A percentile compares a stretch with the other conserved stretches of the same genome.
Conservation (phyloP, 2,888 invertebrate species). For the Dasysyrphus tricinctus region DNA sequence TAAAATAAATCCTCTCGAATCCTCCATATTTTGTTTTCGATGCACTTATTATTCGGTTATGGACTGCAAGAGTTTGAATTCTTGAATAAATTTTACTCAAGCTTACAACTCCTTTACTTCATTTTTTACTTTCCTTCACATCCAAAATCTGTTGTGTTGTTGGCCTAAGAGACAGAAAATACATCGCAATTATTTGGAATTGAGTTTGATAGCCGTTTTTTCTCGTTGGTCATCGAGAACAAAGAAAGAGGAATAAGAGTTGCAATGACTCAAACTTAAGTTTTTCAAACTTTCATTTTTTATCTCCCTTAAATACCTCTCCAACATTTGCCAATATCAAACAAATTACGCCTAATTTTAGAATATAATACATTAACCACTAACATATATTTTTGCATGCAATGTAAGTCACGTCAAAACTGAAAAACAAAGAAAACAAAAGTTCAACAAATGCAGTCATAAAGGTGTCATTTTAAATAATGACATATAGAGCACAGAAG, state of each 20-base stretch:
- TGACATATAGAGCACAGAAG: conserved; percentile 35
- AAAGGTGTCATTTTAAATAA: conserved; percentile 33
- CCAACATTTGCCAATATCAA: not conserved
- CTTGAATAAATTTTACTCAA: too few species aligned
- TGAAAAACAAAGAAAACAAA: conserved; percentile 24
- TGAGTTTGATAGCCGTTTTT: not conserved
- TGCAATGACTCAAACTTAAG: conserved; percentile 2
- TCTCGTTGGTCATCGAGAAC: not conserved
- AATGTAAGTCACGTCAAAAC: conserved; percentile 10
- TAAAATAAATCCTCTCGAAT: too few species aligned
- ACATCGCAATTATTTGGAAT: too few species aligned
- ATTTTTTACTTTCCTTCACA: too few species aligned
- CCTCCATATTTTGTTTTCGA: too few species aligned
- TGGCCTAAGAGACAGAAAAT: too few species aligned
- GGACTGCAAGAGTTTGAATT: too few species aligned
- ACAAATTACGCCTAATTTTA: not conserved
- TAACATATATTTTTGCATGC: not conserved
- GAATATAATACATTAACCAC: conserved; percentile 1
- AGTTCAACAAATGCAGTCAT: conserved; percentile 13
- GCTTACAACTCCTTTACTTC: too few species aligned
- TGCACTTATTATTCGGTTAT: too few species aligned
- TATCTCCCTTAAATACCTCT: not conserved
- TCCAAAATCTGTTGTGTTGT: too few species aligned
- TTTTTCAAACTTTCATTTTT: not conserved
- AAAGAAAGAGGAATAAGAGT: not conserved